Percentiles rank a stretch among this genome's conserved stretches.
Evolutionary conservation across 1,140 invertebrate genomes (phyloP).

Genomic region (Akabosia matsudoensis): DNA sequence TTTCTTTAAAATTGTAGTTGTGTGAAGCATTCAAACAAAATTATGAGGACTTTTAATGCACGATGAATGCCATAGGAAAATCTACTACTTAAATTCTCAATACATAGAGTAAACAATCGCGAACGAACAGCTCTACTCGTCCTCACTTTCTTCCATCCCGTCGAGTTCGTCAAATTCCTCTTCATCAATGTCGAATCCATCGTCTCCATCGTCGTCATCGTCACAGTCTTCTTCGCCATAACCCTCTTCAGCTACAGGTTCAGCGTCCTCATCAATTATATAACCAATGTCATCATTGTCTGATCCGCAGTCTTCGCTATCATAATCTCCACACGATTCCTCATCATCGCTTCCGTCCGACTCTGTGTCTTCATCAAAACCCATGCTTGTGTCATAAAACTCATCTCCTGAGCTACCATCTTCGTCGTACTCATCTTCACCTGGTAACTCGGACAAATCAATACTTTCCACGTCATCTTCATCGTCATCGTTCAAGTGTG

Average conservation of each 20-base stretch:
- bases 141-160: constrained; percentile 24
- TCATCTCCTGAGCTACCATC: not conserved
- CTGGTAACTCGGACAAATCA: constrained; percentile 8
- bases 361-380: constrained; percentile 9
- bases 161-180: not conserved
- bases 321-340: not conserved
- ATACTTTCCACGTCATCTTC: constrained; percentile 29
- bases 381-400: not conserved
- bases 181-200: not conserved
- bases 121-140: too few relatives aligned
- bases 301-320: too few relatives aligned
- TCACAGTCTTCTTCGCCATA: not conserved
- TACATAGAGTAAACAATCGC: too few relatives aligned
- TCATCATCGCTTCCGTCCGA: constrained; percentile 22
- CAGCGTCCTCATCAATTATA: constrained; percentile 2
- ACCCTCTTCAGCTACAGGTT: constrained; percentile 3
- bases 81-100: too few relatives aligned
- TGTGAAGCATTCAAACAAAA: too few relatives aligned
- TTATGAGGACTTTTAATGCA: too few relatives aligned
- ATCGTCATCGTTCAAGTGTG: constrained; percentile 8
- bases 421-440: not conserved
- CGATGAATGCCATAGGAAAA: too few relatives aligned
- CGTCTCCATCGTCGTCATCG: constrained; percentile 10
- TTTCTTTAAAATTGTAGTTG: too few relatives aligned
- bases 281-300: constrained; percentile 13